Evolutionary conservation across 2,797 vertebrate genomes (phyloP), one percentile per base, ranked within the genome.

Genomic region (Xenops minutus): DNA sequence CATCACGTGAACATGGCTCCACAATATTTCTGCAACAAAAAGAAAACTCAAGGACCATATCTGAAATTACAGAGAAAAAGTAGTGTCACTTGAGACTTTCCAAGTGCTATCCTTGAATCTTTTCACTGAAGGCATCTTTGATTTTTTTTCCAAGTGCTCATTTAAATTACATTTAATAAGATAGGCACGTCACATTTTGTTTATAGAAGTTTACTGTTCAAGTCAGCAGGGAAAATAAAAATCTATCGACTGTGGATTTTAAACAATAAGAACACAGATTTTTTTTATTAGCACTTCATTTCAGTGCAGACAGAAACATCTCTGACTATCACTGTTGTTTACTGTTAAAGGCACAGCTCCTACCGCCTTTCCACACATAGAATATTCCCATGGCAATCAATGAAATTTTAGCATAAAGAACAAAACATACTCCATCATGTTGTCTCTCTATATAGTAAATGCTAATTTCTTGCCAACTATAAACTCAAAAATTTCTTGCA

Each of bases 171-270:
- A 74, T 89, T 95, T 94, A 96, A 96, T 94, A 95, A 93, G 85
- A 89, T 92, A 94, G 82, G 61, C 95, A 95, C 3, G 39, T 95
- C 85, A 93, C 95, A 86, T 93, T 97, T 97, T 97, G 95, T 97
- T 97, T 97, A 96, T 93, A 76, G 89, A 94, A 96, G 94, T 97
- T 97, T 97, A 96, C 93, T 92, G 76, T 87, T 95, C 89, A 85
- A 95, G 85, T 92, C 97, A 97, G 96, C 32, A 66, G 96, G 96
- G 96, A 95, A 96, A 97, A 97, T 96, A 96, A 95, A 97, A 97
- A 96, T 94, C 95, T 96, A 96, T 94, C 14, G 89, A 94, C 92
- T 96, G 88, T 93, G 92, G 84, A 89, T 96, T 96, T 96, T 95
- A 96, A 96, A 97, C 91, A 97, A 96, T 91, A 89, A 71, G 88